phyloP scores from a whole-genome alignment of 2,888 invertebrate species.

The Dascillus cervinus region DNA sequence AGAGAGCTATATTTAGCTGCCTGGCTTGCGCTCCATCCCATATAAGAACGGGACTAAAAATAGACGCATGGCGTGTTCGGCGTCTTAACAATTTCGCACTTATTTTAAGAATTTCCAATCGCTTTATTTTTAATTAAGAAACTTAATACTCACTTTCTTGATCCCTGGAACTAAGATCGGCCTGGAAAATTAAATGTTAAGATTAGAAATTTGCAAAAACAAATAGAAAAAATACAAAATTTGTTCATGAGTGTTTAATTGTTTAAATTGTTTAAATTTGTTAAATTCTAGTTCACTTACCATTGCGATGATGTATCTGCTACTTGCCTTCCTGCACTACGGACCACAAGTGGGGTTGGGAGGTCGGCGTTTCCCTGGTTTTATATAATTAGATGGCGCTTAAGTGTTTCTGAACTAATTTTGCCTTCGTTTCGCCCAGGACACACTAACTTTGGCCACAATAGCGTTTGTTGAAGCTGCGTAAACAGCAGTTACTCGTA shows the following conservation, averaged over 20 bases:
- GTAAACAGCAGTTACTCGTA: too few relatives aligned
- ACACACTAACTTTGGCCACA: too few relatives aligned
- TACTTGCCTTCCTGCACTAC: slow-evolving; percentile 63
- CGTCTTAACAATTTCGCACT: not conserved
- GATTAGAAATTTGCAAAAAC: not conserved
- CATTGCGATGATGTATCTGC: slow-evolving; percentile 38
- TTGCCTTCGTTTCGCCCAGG: too few relatives aligned
- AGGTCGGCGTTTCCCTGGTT: slow-evolving; percentile 60
- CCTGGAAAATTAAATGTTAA: slow-evolving; percentile 49
- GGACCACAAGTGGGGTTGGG: slow-evolving; percentile 71
- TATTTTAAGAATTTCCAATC: not conserved
- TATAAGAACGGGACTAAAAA: slow-evolving; percentile 12
- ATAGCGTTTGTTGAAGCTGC: too few relatives aligned
- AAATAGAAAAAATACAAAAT: not conserved
- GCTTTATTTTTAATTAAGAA: not conserved
- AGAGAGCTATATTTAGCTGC: too few relatives aligned
- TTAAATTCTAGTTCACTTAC: slow-evolving; percentile 31
- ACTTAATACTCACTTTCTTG: slow-evolving; percentile 73
- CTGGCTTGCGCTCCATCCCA: slow-evolving; percentile 9
- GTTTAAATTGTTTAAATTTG: not conserved
- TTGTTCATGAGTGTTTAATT: not conserved
- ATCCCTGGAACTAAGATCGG: slow-evolving; percentile 81
- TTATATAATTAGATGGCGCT: slow-evolving; percentile 72
- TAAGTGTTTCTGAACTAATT: slow-evolving; percentile 24
- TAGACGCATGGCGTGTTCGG: slow-evolving; percentile 8